These are phyloP conservation scores for Maccullochella peelii DNA, from an alignment of 2,113 vertebrate genomes.

Conservation along the genomic window DNA sequence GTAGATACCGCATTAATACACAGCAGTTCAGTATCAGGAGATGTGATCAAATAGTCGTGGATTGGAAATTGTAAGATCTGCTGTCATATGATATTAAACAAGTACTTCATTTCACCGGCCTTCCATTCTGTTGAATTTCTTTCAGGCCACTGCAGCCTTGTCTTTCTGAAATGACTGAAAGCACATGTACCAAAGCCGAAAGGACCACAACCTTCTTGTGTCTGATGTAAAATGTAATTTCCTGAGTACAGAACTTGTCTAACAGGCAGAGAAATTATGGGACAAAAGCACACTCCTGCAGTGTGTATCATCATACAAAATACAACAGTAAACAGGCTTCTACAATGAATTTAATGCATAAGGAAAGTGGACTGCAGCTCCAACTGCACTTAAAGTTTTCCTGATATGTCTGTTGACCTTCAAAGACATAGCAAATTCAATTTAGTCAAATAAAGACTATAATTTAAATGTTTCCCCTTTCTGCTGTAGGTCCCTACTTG, in stretches of 20 bases:
- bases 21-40: not conserved
- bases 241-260: not conserved
- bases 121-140: not conserved
- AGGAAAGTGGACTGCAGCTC: not conserved
- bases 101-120: not conserved
- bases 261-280: not conserved
- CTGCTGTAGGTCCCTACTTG: not conserved
- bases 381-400: not conserved
- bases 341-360: not conserved
- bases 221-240: not conserved
- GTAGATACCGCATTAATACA: not conserved
- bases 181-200: not conserved
- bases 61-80: not conserved
- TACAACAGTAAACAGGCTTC: not conserved
- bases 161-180: constrained; percentile 3
- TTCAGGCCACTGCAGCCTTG: not conserved
- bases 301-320: not conserved
- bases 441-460: no score
- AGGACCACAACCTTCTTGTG: not conserved
- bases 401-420: not conserved
- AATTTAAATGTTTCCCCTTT: not conserved
- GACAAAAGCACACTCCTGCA: no score
- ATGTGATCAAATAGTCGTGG: not conserved
- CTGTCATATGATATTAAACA: not conserved
- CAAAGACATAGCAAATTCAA: not conserved